Evolutionary conservation across 2,797 vertebrate genomes (phyloP).

Genomic region (Naso thynnoides): DNA sequence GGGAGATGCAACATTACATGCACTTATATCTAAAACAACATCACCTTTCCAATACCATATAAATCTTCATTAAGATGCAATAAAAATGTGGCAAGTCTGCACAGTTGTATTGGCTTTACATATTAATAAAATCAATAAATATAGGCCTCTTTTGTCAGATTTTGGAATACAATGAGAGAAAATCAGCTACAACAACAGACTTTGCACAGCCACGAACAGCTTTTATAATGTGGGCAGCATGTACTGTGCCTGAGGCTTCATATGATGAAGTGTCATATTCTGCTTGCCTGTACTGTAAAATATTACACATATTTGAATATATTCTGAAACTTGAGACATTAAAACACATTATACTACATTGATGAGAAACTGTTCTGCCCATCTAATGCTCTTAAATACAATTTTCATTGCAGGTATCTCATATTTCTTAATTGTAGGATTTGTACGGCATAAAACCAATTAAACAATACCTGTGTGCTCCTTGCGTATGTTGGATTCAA

Average conservation of each 20-base stretch:
- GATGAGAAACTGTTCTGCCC: background rate
- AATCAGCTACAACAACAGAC: background rate
- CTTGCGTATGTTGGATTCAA: background rate
- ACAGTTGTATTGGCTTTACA: too few species aligned
- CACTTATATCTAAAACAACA: too few species aligned
- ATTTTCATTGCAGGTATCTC: constrained; percentile 2
- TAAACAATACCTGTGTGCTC: background rate
- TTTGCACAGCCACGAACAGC: background rate
- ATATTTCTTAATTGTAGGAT: background rate
- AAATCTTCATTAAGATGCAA: too few species aligned
- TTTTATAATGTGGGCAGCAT: background rate
- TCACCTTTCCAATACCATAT: too few species aligned
- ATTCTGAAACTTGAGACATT: background rate
- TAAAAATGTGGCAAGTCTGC: too few species aligned
- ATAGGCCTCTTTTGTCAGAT: too few species aligned
- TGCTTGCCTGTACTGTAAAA: background rate
- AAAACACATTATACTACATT: background rate
- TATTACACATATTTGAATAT: constrained; percentile 5
- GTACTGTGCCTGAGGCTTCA: constrained; percentile 33
- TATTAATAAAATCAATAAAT: too few species aligned
- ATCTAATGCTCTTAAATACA: background rate
- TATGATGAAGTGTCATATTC: constrained; percentile 35
- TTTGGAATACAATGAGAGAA: background rate
- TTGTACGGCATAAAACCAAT: background rate
- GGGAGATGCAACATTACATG: too few species aligned